A percentile compares a stretch with the other conserved stretches of the same genome.
These are phyloP conservation scores for Eumaeus atala DNA, from an alignment of 1,140 invertebrate species.

Conservation along the genomic window DNA sequence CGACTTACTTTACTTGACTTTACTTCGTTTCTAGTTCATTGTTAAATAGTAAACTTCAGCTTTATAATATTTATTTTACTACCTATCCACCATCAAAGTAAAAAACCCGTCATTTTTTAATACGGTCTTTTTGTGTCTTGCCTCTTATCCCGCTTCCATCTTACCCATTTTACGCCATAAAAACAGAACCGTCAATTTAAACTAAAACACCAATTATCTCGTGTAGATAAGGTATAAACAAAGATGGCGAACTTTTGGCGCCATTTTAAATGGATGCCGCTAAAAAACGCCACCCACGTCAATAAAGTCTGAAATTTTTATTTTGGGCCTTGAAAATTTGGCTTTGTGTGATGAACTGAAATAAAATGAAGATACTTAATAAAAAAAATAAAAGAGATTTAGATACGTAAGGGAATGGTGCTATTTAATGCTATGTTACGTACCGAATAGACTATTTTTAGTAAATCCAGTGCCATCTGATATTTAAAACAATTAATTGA, in stretches of 20 bases:
- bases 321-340: not conserved
- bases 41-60: too few relatives aligned
- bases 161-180: conserved; percentile 40
- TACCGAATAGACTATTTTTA: too few relatives aligned
- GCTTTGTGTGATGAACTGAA: not conserved
- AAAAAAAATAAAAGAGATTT: too few relatives aligned
- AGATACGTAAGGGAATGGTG: too few relatives aligned
- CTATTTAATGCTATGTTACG: too few relatives aligned
- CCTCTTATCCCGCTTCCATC: conserved; percentile 28
- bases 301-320: conserved; percentile 1
- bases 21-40: too few relatives aligned
- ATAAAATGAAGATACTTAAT: not conserved
- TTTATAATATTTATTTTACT: too few relatives aligned
- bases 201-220: conserved; percentile 53
- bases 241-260: conserved; percentile 36
- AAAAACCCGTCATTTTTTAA: not conserved
- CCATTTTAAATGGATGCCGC: conserved; percentile 34
- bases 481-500: too few relatives aligned
- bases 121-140: not conserved
- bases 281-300: conserved; percentile 49
- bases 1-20: too few relatives aligned
- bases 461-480: too few relatives aligned
- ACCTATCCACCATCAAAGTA: not conserved
- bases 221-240: conserved; percentile 46
- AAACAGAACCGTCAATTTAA: conserved; percentile 23